These are phyloP conservation scores for Drosophila nikananu DNA, from an alignment of 1,140 invertebrate genomes.

Conservation along the genomic window DNA sequence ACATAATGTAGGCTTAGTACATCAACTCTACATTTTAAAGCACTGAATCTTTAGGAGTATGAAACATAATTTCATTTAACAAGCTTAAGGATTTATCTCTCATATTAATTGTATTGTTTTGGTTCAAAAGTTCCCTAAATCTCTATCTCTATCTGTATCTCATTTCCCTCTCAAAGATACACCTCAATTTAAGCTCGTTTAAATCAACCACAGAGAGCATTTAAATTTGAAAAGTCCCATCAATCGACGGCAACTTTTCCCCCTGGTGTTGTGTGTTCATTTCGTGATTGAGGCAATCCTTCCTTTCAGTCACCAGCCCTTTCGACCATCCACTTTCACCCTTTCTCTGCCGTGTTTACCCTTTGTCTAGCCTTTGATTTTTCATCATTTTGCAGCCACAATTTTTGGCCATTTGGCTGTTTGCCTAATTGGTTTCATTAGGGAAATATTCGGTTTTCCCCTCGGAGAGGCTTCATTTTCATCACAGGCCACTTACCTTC, in stretches of 20 bases:
- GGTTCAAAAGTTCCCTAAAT: background rate
- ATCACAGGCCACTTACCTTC: slow-evolving; percentile 57
- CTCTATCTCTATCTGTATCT: background rate
- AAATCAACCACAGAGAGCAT: slow-evolving; percentile 29
- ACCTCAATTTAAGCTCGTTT: slow-evolving; percentile 17
- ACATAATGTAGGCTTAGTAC: no score
- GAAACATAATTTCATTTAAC: background rate
- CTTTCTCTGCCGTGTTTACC: slow-evolving; percentile 58
- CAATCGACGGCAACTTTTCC: slow-evolving; percentile 17
- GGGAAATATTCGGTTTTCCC: slow-evolving; percentile 40
- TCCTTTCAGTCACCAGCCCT: slow-evolving; percentile 15
- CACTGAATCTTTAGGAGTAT: background rate
- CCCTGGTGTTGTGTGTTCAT: slow-evolving; percentile 36
- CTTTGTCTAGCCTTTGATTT: slow-evolving; percentile 80
- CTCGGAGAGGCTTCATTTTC: slow-evolving; percentile 5
- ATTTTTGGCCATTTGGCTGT: slow-evolving; percentile 58
- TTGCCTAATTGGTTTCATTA: slow-evolving; percentile 80
- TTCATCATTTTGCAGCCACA: slow-evolving; percentile 57
- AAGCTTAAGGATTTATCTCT: background rate
- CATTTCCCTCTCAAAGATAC: background rate
- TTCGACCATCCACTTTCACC: slow-evolving; percentile 11
- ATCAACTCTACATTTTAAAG: no score
- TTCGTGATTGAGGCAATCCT: slow-evolving; percentile 68
- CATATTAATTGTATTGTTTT: background rate
- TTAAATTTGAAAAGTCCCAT: slow-evolving; percentile 41